Evolutionary conservation across 2,113 vertebrate genomes (phyloP), one percentile per base, ranked within the genome.

Genomic region (Orthonyx spaldingii): DNA sequence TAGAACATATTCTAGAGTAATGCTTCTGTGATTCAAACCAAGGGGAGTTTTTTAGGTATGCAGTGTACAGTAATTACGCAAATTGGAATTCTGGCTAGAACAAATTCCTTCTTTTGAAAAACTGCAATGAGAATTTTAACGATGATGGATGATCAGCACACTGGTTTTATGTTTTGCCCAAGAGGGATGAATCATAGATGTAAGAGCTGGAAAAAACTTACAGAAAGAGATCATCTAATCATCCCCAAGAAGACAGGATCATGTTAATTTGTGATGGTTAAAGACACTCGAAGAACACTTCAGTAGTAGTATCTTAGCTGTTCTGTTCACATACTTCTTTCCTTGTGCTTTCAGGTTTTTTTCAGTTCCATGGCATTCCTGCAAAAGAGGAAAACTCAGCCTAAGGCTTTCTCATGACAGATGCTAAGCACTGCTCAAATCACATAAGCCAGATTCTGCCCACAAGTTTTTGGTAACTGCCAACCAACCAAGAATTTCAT

Each of bases 141-240:
- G 32, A 69, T 92, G 81, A 78, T 72, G 71, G 56, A 90, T 86
- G 89, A 79, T 65, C 75, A 64, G 52, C n/a, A 19, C 42, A 11
- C 64, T 86, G 64, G 61, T 79, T 95, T 94, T 80, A 90, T 79
- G 42, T 88, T 94, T 90, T 95, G 85, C 77, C 82, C 72, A 37
- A 83, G 80, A 77, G 28, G 47, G 37, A 68, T 95, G 88, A 95
- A 80, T 96, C 82, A 90, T 30, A 77, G 68, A 90, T 86, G 24
- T 50, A 60, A 81, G 56, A 72, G 55, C 56, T 96, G 52, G 82
- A 87, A 90, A 92, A 93, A 59, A 41, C 69, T 95, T 89, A 49
- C 7, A 70, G 78, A 72, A 87, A 55, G 71, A 81, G 42, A 35
- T 84, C 63, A 41, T 92, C 52, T 94, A 81, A 94, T 94, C 55